Evolutionary conservation across 1,140 invertebrate genomes (phyloP).

Genomic region (Thereuonema tuberculata): DNA sequence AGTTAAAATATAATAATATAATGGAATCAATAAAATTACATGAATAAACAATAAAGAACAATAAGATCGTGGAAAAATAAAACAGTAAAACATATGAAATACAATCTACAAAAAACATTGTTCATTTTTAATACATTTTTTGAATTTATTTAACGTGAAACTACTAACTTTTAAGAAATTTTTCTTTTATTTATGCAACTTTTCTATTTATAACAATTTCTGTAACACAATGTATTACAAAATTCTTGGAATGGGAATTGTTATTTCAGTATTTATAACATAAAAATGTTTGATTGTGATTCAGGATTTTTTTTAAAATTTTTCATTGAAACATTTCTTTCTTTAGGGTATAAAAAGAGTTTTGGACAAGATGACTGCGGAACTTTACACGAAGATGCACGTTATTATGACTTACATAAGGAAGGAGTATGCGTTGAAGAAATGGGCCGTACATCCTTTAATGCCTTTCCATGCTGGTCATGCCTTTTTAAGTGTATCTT

Average conservation of each 20-base stretch:
- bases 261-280: neutral
- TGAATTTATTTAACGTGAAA: too few species aligned
- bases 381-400: conserved; percentile 60
- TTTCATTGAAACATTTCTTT: conserved; percentile 10
- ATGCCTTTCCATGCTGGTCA: conserved; percentile 54
- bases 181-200: too few species aligned
- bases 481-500: conserved; percentile 44
- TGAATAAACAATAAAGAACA: too few species aligned
- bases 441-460: conserved; percentile 43
- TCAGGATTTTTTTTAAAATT: conserved; percentile 1
- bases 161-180: too few species aligned
- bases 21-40: too few species aligned
- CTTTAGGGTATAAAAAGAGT: conserved; percentile 36
- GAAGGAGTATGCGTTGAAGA: conserved; percentile 48
- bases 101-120: too few species aligned
- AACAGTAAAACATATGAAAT: too few species aligned
- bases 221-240: neutral
- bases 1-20: too few species aligned
- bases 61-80: too few species aligned
- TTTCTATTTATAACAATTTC: neutral
- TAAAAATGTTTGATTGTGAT: neutral
- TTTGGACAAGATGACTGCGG: conserved; percentile 36
- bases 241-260: neutral
- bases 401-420: conserved; percentile 59
- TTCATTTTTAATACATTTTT: too few species aligned